Base-by-base conservation (phyloP, 2,797 vertebrate genomes). In the Geotrypetes seraphini region DNA sequence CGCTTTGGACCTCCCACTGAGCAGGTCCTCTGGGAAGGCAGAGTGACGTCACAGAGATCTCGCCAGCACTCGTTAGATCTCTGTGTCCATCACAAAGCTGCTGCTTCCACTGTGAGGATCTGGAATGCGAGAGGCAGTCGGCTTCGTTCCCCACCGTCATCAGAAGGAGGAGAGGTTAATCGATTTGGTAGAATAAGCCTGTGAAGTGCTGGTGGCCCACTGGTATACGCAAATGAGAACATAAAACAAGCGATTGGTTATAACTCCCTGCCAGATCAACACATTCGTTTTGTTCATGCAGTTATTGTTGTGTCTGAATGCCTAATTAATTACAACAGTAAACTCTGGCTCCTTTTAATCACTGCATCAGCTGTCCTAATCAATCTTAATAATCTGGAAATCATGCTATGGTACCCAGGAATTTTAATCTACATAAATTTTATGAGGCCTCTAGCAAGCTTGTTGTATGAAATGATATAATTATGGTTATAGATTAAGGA, bases 341-440 rank as follows among this genome's bases (percentile, higher is more conserved):
- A 75, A 71, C 3, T 47, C 61, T 43, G 46, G 53, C 51, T 74
- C 60, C 58, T 62, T n/a, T 75, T 77, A 71, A 71, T 77, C 71
- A 73, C 56, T 64, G 57, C 62, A 66, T 73, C 71, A 68, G 58
- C 73, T 74, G 69, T 76, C 67, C 60, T 71, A 74, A 76, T 76
- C 71, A 74, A 71, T 76, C 71, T 74, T 74, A 69, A 76, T 76
- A 76, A 66, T 70, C 71, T 55, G 50, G 63, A 69, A 58, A 61
- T 49, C 53, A 60, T 62, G 65, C 60, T 57, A 63, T 63, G 51
- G 65, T 50, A 68, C 47, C 62, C 65, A 73, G 68, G 69, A 73
- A 69, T 74, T 74, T 72, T 71, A 74, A 74, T 76, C 73, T 73
- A 66, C 73, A 76, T 76, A 72, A 72, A 74, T 76, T 74, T 74